A percentile compares a stretch with the other conserved stretches of the same genome.
Conservation (phyloP, 2,888 invertebrate species). For the Chaetogeoica ovagalla region DNA sequence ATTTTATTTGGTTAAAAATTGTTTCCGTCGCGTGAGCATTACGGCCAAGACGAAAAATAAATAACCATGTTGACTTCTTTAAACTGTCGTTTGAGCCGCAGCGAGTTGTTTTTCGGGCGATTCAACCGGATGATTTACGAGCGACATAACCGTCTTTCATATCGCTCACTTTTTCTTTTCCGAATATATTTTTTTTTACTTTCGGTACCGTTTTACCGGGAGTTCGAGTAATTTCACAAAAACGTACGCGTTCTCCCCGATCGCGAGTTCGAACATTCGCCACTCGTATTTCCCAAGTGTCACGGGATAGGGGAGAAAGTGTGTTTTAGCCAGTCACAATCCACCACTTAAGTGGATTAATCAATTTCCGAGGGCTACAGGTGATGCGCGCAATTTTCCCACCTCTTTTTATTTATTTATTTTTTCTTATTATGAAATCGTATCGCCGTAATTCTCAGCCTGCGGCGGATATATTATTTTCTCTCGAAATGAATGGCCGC, state of each 20-base stretch:
- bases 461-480: neutral
- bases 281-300: neutral
- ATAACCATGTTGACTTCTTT: neutral
- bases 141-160: neutral
- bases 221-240: neutral
- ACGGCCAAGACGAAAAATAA: too few species aligned
- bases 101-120: neutral
- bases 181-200: neutral
- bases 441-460: neutral
- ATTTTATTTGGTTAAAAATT: neutral
- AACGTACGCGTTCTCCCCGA: neutral
- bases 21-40: neutral
- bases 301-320: neutral
- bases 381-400: neutral
- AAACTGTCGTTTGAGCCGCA: neutral
- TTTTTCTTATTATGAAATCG: neutral
- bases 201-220: neutral
- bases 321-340: constrained; percentile 4
- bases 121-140: constrained; percentile 2
- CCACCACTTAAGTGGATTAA: constrained; percentile 24
- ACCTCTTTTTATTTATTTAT: neutral
- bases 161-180: neutral
- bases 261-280: neutral
- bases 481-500: too few species aligned
- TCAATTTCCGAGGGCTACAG: constrained; percentile 23